A percentile compares a stretch with the other conserved stretches of the same genome.
Conservation (phyloP, 2,888 invertebrate species). For the Zonitis immaculata region DNA sequence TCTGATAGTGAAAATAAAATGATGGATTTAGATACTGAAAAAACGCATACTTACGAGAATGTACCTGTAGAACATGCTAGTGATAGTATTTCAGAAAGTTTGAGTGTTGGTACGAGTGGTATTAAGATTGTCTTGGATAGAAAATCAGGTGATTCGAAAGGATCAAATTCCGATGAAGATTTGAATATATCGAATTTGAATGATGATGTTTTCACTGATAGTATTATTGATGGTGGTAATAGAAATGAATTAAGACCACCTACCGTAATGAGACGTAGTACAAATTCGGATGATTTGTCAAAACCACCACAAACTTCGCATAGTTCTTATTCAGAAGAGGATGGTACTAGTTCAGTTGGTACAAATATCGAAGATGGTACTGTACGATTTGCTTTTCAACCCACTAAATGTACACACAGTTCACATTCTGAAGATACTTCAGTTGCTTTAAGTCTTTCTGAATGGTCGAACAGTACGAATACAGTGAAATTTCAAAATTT, state of each 20-base stretch:
- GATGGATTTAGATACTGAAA: slow-evolving; percentile 51
- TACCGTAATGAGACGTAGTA: slow-evolving; percentile 45
- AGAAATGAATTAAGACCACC: slow-evolving; percentile 45
- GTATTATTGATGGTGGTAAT: slow-evolving; percentile 31
- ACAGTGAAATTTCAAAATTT: slow-evolving; percentile 76
- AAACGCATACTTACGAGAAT: slow-evolving; percentile 46
- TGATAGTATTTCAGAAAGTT: slow-evolving; percentile 44
- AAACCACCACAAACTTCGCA: slow-evolving; percentile 50
- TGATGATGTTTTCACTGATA: slow-evolving; percentile 48
- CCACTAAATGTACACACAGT: slow-evolving; percentile 76
- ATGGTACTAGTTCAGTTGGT: slow-evolving; percentile 64
- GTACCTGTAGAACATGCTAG: slow-evolving; percentile 42
- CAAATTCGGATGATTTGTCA: slow-evolving; percentile 46
- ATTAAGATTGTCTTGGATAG: slow-evolving; percentile 45
- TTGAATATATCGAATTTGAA: slow-evolving; percentile 47
- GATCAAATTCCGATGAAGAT: slow-evolving; percentile 52
- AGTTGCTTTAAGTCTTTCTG: slow-evolving; percentile 77
- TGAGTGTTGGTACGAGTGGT: slow-evolving; percentile 44
- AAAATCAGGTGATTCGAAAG: slow-evolving; percentile 36
- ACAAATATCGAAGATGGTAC: slow-evolving; percentile 75
- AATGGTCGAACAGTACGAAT: slow-evolving; percentile 84
- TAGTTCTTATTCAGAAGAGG: slow-evolving; percentile 69
- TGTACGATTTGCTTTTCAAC: slow-evolving; percentile 72
- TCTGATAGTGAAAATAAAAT: slow-evolving; percentile 68
- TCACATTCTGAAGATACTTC: slow-evolving; percentile 85